Evolutionary conservation across 2,888 invertebrate species (phyloP).

Genomic region (Magallana nippona): DNA sequence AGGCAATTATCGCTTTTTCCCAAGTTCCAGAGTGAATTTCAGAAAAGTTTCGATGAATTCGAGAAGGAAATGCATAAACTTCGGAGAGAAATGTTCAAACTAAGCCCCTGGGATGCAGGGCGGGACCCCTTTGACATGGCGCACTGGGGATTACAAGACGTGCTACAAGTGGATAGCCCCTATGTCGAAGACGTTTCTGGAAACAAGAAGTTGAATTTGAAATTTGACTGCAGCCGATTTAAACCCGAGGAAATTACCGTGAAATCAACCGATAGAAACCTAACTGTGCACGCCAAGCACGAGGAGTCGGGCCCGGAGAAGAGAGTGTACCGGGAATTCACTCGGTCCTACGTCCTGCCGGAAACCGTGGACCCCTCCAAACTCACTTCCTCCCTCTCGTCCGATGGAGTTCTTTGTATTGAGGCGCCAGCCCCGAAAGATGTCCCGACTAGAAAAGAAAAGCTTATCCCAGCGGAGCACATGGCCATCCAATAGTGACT

Average conservation of each 20-base stretch:
- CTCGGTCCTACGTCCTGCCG: conserved; percentile 96
- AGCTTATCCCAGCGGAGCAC: conserved; percentile 87
- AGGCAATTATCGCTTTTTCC: conserved; percentile 48
- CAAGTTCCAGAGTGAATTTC: conserved; percentile 46
- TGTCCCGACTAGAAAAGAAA: conserved; percentile 85
- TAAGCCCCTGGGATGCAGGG: conserved; percentile 38
- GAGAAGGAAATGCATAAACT: conserved; percentile 48
- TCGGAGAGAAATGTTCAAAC: conserved; percentile 46
- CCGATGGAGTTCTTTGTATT: conserved; percentile 97
- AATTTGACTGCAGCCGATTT: conserved; percentile 98
- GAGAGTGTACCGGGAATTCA: conserved; percentile 98
- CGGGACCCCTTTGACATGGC: neutral
- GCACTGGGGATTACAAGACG: neutral
- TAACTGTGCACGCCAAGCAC: conserved; percentile 96
- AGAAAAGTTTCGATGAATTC: conserved; percentile 45
- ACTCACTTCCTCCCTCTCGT: conserved; percentile 96
- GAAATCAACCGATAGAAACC: conserved; percentile 98
- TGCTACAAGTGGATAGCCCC: conserved; percentile 64
- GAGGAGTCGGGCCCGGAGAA: conserved; percentile 98
- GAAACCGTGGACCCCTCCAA: conserved; percentile 97
- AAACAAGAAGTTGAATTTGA: conserved; percentile 92
- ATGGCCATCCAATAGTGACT: conserved; percentile 23
- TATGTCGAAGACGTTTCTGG: conserved; percentile 83
- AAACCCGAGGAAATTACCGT: conserved; percentile 97
- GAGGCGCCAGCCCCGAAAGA: conserved; percentile 95